Base-by-base conservation (phyloP, 1,140 invertebrate species). In the Drosophila erecta region DNA sequence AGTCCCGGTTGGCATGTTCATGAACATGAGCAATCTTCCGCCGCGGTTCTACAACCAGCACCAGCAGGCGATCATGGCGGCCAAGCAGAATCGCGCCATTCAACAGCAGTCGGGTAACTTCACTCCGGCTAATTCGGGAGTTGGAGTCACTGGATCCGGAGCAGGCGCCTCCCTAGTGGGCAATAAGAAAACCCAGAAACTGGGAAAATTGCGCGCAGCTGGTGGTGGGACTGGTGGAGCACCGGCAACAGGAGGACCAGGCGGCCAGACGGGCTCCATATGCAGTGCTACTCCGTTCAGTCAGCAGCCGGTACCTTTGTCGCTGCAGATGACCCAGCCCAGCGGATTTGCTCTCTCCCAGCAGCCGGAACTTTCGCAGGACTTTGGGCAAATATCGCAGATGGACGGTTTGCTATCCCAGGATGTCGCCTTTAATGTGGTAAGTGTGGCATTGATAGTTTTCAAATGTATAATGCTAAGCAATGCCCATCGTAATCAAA, bases 1-100 rank as follows among this genome's bases (percentile, higher is more conserved):
- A 0, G 97, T 99, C 4, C 97, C 97, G 0, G 95, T 98, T n/a
- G 97, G 97, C 20, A 98, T 98, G 96, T 98, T 98, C 78, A 97
- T 98, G 95, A 97, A 97, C 83, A 97, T 97, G 96, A 95, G 96
- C 8, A 96, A 97, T 61, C 95, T 98, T 37, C 96, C 96, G n/a
- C 96, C 96, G 2, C 92, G 96, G 5, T 98, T 97, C 92, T 97
- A 96, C 76, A 97, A 97, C 81, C 96, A 97, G 77, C 96, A 96
- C 75, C 93, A 93, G 49, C 93, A 95, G 84, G 94, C 93, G 2
- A 90, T 93, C 27, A 95, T 94, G 91, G 92, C 90, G 40, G 87
- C 73, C 41, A 92, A 92, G 50, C 86, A 91, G 76, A 86, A 86
- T 79, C 70, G 44, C 15, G 78, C 59, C 50, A 73, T 72, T 35